Conservation (phyloP, 2,888 invertebrate species). For the Deroplatys truncata region DNA sequence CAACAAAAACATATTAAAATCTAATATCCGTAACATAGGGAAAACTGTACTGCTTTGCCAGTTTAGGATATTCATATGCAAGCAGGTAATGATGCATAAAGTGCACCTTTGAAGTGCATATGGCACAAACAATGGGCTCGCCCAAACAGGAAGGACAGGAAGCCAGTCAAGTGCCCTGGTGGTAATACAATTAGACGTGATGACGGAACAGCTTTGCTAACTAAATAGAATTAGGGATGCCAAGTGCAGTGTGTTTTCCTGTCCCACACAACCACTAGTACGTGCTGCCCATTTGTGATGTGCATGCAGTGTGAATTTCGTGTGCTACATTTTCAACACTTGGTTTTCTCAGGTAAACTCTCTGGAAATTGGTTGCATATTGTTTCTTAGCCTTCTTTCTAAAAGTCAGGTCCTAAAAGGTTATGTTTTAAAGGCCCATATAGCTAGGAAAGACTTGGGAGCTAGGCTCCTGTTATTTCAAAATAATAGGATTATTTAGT, state of each 20-base stretch:
- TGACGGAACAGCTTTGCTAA: background rate
- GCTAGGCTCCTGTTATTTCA: too few species aligned
- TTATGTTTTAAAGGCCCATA: too few species aligned
- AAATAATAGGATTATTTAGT: too few species aligned
- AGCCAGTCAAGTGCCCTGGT: background rate
- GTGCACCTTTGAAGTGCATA: background rate
- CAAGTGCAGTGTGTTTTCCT: background rate
- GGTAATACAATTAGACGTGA: background rate
- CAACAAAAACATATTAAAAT: too few species aligned
- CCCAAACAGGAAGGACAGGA: background rate
- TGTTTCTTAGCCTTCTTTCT: background rate
- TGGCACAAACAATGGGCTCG: background rate
- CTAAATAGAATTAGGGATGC: background rate
- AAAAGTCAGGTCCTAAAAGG: too few species aligned
- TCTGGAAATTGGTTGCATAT: background rate
- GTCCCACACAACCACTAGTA: background rate
- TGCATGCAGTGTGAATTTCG: background rate
- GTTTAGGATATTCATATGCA: too few species aligned
- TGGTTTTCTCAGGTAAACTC: background rate
- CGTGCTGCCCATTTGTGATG: background rate
- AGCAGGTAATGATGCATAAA: background rate
- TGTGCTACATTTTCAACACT: background rate
- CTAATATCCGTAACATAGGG: too few species aligned
- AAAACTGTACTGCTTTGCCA: too few species aligned
- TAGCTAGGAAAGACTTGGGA: too few species aligned